Evolutionary conservation across 2,797 vertebrate species (phyloP).

Genomic region (Acanthornis magna): DNA sequence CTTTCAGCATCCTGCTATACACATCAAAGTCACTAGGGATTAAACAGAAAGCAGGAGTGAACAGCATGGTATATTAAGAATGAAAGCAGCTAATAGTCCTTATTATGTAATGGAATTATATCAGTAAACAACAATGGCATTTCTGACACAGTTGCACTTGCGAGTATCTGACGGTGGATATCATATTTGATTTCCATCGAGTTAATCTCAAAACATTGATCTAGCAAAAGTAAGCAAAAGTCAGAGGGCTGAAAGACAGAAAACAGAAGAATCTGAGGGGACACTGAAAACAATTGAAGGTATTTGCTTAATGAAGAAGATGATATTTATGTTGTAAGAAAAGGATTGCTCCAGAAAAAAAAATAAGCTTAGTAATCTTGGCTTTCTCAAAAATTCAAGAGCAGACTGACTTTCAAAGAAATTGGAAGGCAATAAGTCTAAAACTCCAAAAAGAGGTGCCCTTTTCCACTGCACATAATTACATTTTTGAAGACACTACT

Average conservation of each 20-base stretch:
- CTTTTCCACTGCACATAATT: background rate
- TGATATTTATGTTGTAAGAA: background rate
- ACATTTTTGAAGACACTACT: background rate
- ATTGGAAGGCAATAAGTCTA: background rate
- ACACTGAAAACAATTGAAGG: background rate
- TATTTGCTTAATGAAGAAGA: background rate
- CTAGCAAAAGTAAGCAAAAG: background rate
- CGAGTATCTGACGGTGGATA: background rate
- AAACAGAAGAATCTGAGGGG: background rate
- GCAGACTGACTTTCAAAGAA: background rate
- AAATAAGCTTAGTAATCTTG: background rate
- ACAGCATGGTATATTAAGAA: background rate
- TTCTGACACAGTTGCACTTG: background rate
- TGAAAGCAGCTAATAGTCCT: background rate
- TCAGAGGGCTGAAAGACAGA: background rate
- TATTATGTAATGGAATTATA: background rate
- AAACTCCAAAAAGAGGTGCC: background rate
- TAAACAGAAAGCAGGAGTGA: background rate
- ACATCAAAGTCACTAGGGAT: background rate
- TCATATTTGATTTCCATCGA: background rate
- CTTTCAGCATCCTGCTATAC: background rate
- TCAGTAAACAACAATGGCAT: background rate
- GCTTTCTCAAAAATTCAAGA: background rate
- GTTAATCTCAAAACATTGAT: background rate
- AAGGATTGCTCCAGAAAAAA: background rate